Conservation (phyloP, 2,113 vertebrate genomes). For the Trochalopteron elliotii region DNA sequence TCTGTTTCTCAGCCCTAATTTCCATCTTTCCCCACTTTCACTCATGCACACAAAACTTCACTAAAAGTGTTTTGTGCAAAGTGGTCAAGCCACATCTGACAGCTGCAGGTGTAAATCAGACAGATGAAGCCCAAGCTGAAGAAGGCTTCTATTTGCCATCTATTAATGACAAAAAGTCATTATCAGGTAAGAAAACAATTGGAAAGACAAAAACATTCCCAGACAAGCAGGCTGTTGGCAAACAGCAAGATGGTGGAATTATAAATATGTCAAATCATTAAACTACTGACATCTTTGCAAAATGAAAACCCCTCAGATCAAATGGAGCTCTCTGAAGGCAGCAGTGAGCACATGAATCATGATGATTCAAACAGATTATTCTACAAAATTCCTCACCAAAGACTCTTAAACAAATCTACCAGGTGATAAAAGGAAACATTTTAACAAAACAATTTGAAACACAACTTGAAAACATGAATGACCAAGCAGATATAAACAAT, state of each 20-base stretch:
- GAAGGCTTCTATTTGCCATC: not conserved
- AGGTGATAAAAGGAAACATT: not conserved
- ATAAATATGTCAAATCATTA: rapidly evolving
- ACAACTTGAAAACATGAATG: not conserved
- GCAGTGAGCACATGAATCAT: not conserved
- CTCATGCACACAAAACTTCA: not conserved
- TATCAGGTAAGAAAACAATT: not conserved
- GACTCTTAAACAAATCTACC: not conserved
- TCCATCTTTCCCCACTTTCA: not conserved
- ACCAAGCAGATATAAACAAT: not conserved
- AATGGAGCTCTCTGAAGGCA: not conserved
- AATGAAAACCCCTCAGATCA: not conserved
- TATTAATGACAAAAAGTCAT: not conserved
- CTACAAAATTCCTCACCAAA: not conserved
- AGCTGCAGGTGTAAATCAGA: not conserved
- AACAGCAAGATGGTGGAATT: not conserved
- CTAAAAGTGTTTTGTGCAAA: not conserved
- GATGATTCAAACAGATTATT: not conserved
- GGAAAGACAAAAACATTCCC: not conserved
- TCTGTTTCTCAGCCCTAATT: not conserved
- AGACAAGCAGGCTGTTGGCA: not conserved
- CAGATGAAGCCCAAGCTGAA: not conserved
- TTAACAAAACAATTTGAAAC: not conserved
- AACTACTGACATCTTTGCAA: not conserved
- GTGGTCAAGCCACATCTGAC: not conserved